Base-by-base conservation (phyloP, 2,888 invertebrate genomes). In the Muschampia plurimacula region DNA sequence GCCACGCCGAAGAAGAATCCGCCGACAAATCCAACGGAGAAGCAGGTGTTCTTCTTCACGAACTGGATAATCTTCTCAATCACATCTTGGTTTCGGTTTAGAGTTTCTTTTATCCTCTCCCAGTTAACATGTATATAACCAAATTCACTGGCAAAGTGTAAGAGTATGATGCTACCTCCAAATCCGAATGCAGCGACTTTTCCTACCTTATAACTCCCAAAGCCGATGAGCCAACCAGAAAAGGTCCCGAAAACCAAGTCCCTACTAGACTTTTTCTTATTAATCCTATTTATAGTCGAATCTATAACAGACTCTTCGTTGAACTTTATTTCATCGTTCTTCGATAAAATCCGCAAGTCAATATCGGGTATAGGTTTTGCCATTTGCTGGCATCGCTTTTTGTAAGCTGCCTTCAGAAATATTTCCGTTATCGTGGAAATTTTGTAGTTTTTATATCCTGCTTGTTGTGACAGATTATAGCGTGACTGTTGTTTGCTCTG, bases 111-210 rank as follows among this genome's bases (percentile, higher is more conserved):
- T 2, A 99, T 94, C 86, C 96, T 96, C 55, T 96, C 97, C 99
- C 99, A 99, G 89, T 99, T 98, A 70, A 98, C 95, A 78, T 96
- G 96, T 7, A 99, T 96, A 81, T 98, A 98, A 2, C 98, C 99
- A 78, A 97, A 96, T 81, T 98, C 97, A 76, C 97, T 96, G 0
- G 98, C 99, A 63, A 99, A 95, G 94, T 99, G 97, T 46, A 99
- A 90, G 13, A 98, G 91, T 71, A 99, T 96, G 32, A 99, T 96
- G 36, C 98, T 97, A 9, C 98, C 98, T 49, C 99, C 99, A 55
- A 99, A 92, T 0, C 98, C 97, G 73, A 98, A 96, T 0, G 99
- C 98, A 0, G 98, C 97, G 22, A 97, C 95, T 91, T 98, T 98
- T 0, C 99, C 98, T 68, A 99, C 96, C 90, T 97, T 97, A 90